These are phyloP conservation scores for Peromyscus aztecus DNA, from an alignment of 2,797 vertebrate species.

Conservation along the genomic window DNA sequence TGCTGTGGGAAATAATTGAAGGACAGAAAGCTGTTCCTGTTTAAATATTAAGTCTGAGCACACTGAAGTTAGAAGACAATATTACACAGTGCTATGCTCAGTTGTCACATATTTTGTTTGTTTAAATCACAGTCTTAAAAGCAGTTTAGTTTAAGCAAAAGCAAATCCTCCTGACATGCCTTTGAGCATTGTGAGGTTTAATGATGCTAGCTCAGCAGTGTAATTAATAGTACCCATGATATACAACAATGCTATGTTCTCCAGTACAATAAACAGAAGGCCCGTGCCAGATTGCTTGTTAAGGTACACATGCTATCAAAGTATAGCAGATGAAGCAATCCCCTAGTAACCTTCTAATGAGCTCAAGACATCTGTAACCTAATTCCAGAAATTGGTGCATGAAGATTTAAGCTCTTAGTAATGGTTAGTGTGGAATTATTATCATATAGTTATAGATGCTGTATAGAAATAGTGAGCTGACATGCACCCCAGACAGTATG, in stretches of 20 bases:
- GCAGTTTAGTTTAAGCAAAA: constrained; percentile 83
- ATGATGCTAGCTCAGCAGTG: constrained; percentile 83
- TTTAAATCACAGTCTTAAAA: constrained; percentile 72
- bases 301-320: constrained; percentile 85
- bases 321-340: constrained; percentile 86
- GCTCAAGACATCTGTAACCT: constrained; percentile 87
- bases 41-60: neutral
- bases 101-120: constrained; percentile 61
- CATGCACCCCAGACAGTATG: constrained; percentile 65
- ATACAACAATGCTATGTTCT: constrained; percentile 81
- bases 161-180: constrained; percentile 80
- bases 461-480: constrained; percentile 78
- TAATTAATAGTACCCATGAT: constrained; percentile 87
- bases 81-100: neutral
- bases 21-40: neutral
- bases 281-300: constrained; percentile 88
- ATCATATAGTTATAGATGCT: constrained; percentile 58
- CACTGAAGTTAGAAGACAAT: neutral
- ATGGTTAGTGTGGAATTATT: constrained; percentile 81
- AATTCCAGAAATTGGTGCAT: constrained; percentile 78
- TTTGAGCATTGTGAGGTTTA: constrained; percentile 84
- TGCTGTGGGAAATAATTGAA: neutral
- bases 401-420: constrained; percentile 84
- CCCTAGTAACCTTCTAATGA: constrained; percentile 86
- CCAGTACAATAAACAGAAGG: constrained; percentile 86